Conservation (phyloP, 2,797 vertebrate genomes). For the Australoheros facetus region DNA sequence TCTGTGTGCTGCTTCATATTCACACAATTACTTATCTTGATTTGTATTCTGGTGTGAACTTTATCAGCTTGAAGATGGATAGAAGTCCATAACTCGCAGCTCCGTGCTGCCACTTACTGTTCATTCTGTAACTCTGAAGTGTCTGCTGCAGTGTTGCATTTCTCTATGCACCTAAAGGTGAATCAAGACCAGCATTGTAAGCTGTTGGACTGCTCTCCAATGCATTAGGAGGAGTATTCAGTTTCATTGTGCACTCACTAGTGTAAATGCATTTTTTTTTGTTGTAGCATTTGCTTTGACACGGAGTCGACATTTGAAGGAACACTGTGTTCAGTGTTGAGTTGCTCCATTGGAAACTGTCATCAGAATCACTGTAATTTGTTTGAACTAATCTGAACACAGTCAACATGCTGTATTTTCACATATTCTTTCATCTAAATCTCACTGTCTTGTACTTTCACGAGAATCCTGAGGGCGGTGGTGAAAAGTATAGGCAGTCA, state of each 20-base stretch:
- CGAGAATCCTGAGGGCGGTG: not conserved
- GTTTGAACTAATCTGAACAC: not conserved
- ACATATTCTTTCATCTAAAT: not conserved
- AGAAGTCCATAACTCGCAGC: not conserved
- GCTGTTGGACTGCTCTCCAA: not conserved
- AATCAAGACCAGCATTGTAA: not conserved
- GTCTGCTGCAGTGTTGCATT: not conserved
- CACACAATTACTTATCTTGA: not conserved
- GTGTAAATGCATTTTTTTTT: not conserved
- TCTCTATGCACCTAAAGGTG: not conserved
- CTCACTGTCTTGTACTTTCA: not conserved
- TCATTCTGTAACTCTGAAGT: slow-evolving; percentile 13
- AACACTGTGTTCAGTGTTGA: not conserved
- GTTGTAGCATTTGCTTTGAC: not conserved
- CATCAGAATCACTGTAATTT: not conserved
- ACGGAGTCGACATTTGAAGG: too few species aligned
- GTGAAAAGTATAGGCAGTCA: not conserved
- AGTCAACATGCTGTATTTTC: not conserved
- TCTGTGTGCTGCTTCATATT: slow-evolving; percentile 18
- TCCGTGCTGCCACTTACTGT: not conserved
- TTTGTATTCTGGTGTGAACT: slow-evolving; percentile 6
- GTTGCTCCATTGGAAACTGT: too few species aligned
- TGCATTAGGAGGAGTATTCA: not conserved
- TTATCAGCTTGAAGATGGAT: not conserved
- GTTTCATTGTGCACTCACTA: not conserved